These are phyloP conservation scores for Arenaria interpres DNA, from an alignment of 2,113 vertebrate species.

Conservation along the genomic window DNA sequence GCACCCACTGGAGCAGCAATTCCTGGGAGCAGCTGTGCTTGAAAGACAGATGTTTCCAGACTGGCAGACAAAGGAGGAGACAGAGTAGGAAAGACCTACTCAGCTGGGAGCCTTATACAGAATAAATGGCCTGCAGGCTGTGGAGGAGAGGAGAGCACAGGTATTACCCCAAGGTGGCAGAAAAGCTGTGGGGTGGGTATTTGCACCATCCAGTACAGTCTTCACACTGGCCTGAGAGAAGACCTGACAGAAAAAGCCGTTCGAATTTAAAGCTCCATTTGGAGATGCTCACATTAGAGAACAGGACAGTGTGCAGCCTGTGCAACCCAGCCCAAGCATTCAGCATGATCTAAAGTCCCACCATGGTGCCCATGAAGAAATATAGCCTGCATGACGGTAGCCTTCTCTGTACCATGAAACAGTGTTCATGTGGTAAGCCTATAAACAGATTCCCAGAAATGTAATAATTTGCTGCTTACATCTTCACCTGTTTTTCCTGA, in stretches of 20 bases:
- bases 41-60: not conserved
- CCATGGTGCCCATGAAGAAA: not conserved
- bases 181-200: not conserved
- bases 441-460: not conserved
- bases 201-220: not conserved
- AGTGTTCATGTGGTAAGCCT: not conserved
- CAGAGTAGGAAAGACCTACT: not conserved
- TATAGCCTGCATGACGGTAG: fast-evolving
- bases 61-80: not conserved
- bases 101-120: not conserved
- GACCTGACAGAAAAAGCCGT: not conserved
- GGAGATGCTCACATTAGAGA: not conserved
- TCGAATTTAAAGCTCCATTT: not conserved
- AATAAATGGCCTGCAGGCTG: not conserved
- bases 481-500: not conserved
- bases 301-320: not conserved
- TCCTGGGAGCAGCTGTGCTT: not conserved
- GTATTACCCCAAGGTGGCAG: not conserved
- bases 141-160: not conserved
- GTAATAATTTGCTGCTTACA: not conserved
- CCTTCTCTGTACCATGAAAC: not conserved
- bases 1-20: not conserved
- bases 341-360: not conserved
- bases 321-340: not conserved
- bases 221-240: not conserved